Base-by-base conservation (phyloP, 2,113 vertebrate genomes). In the Coracopsis vasa region DNA sequence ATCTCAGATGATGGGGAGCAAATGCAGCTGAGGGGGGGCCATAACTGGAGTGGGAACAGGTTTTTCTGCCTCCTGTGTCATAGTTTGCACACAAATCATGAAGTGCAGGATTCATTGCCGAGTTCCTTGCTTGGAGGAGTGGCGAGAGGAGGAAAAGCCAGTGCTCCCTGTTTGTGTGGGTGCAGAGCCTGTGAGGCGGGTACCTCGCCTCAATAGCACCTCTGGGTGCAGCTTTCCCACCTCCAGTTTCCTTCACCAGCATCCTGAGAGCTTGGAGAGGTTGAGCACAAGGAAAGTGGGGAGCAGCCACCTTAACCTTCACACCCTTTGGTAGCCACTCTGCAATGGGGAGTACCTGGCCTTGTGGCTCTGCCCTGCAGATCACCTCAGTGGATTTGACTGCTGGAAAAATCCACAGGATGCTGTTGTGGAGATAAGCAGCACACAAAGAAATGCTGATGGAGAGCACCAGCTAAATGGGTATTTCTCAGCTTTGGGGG, bases 61-160 rank as follows among this genome's bases (percentile, higher is more conserved):
- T 96, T 96, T 96, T 96, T 97, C 96, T 94, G 48, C 89, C 81
- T 95, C 39, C 28, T 53, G 29, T 42, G 83, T 74, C 31, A 3
- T 6, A 9, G 48, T 86, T 95, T 54, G 77, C 83, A 78, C 69
- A 69, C 47, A 39, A 84, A 79, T 92, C 74, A 81, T 21, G 44
- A 92, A 90, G 90, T 51, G 35, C 33, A 35, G 72, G 75, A 71
- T 62, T 93, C 23, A 2, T 31, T 69, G 85, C n/a, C 0, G 61
- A 64, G 53, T 51, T 94, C 92, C 80, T 96, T 92, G 47, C 92
- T 93, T 86, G 93, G 39, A 92, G 95, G 92, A 86, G 82, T 73
- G 58, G 80, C 0, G 0, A 65, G 60, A 69, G 64, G 89, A 44
- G 20, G 86, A 95, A 94, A 86, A 96, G 85, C 82, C 67, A 62